These are phyloP conservation scores for Scartelaos histophorus DNA, from an alignment of 2,113 vertebrate species.

Conservation along the genomic window DNA sequence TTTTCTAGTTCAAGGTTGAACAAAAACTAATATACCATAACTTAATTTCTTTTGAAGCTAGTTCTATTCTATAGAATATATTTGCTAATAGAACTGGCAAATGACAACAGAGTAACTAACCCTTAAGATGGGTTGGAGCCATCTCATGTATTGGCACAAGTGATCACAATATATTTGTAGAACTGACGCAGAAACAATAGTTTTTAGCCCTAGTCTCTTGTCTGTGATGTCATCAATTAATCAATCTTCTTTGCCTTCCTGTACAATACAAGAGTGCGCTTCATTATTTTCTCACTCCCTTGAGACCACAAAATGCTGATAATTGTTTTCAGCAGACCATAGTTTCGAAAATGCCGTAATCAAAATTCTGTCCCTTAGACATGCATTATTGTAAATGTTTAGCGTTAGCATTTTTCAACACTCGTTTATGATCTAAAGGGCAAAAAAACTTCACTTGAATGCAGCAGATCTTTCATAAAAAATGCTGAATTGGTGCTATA, in stretches of 20 bases:
- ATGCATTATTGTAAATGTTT: conserved; percentile 19
- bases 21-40: not conserved
- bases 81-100: not conserved
- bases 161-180: not conserved
- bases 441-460: conserved; percentile 29
- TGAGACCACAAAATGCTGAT: not conserved
- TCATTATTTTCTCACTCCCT: conserved; percentile 1
- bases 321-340: conserved; percentile 22
- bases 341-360: conserved; percentile 27
- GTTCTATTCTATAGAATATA: no score
- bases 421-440: conserved; percentile 45
- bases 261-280: conserved; percentile 20
- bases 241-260: not conserved
- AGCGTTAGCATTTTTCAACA: conserved; percentile 38
- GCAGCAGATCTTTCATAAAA: conserved; percentile 36
- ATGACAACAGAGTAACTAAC: not conserved
- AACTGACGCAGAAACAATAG: not conserved
- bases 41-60: not conserved
- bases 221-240: not conserved
- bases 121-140: not conserved
- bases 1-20: not conserved
- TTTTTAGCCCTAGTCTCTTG: not conserved
- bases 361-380: conserved; percentile 18
- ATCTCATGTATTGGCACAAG: not conserved
- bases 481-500: conserved; percentile 60